These are phyloP conservation scores for Hydrotaea diabolus DNA, from an alignment of 2,888 invertebrate species.

Conservation along the genomic window DNA sequence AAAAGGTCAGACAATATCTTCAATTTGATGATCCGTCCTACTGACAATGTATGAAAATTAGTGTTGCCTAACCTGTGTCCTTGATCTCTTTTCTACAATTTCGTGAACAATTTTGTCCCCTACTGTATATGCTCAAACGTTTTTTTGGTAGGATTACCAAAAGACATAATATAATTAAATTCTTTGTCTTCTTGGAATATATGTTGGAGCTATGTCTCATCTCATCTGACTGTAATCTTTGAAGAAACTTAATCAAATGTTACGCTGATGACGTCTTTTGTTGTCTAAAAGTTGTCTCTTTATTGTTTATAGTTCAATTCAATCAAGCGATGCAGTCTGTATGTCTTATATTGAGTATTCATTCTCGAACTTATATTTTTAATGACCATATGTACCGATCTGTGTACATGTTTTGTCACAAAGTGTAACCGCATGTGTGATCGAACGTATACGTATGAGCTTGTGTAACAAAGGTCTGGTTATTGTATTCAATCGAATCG, in stretches of 20 bases:
- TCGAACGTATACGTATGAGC: background rate
- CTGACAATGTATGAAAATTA: too few relatives aligned
- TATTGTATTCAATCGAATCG: slow-evolving; percentile 17
- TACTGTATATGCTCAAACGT: too few relatives aligned
- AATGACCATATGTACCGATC: background rate
- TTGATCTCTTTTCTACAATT: too few relatives aligned
- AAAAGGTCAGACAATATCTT: too few relatives aligned
- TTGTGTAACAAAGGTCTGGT: background rate
- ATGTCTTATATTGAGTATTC: slow-evolving; percentile 17
- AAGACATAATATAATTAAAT: too few relatives aligned
- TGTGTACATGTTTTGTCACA: background rate
- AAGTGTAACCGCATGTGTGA: background rate
- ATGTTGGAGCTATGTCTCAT: background rate
- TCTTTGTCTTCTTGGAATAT: too few relatives aligned
- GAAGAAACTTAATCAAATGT: background rate
- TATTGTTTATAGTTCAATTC: background rate
- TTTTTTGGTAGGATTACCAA: too few relatives aligned
- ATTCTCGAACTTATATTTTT: too few relatives aligned
- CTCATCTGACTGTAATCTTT: background rate
- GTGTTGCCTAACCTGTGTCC: too few relatives aligned
- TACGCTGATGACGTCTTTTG: background rate
- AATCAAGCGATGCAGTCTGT: slow-evolving; percentile 32
- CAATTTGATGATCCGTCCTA: too few relatives aligned
- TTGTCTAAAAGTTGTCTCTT: background rate
- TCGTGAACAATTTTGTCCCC: too few relatives aligned